Conservation (phyloP, 2,797 vertebrate species). For the Anas acuta region DNA sequence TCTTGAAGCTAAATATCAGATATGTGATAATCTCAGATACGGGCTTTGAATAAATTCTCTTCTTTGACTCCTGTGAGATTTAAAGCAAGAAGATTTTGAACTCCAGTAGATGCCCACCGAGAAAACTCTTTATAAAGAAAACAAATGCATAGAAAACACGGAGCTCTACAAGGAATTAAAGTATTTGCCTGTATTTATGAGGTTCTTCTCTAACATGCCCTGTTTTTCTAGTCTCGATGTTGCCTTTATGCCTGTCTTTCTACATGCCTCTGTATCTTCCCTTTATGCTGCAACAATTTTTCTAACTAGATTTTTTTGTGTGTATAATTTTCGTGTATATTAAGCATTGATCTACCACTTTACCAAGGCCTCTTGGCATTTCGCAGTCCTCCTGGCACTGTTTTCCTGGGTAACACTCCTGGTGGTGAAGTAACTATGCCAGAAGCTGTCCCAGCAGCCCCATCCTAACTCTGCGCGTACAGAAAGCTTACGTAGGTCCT, state of each 20-base stretch:
- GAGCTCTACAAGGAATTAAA: background rate
- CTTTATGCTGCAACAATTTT: background rate
- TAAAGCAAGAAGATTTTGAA: background rate
- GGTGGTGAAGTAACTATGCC: rapidly evolving
- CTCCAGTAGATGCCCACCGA: background rate
- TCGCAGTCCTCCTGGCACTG: background rate
- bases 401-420: background rate
- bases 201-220: background rate
- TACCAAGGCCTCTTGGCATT: background rate
- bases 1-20: background rate
- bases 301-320: background rate
- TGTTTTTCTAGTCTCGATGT: background rate
- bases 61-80: background rate
- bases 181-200: rapidly evolving
- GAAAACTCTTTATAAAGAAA: background rate
- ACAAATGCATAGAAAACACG: background rate
- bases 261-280: rapidly evolving
- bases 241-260: background rate
- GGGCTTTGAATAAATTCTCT: background rate
- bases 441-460: background rate
- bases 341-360: background rate
- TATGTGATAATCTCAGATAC: background rate
- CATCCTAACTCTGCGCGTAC: rapidly evolving
- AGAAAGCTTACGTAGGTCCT: background rate
- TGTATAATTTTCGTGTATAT: rapidly evolving